Conservation (phyloP, 2,797 vertebrate genomes). For the Poecilia gillii region DNA sequence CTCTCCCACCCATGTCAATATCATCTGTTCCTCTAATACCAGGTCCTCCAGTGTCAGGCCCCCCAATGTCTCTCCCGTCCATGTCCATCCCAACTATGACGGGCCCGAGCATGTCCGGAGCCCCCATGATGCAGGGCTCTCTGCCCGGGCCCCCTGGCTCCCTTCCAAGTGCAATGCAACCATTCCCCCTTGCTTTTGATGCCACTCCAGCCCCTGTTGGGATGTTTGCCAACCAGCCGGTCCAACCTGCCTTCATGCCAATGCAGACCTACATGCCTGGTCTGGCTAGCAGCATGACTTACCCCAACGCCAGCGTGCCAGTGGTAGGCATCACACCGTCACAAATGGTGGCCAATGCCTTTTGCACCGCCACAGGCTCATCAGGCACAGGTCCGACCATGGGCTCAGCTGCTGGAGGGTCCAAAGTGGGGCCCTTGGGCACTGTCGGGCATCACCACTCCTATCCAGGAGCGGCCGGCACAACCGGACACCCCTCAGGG, state of each 20-base stretch:
- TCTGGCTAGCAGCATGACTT: constrained; percentile 84
- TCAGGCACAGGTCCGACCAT: constrained; percentile 65
- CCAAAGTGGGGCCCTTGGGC: constrained; percentile 73
- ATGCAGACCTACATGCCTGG: constrained; percentile 84
- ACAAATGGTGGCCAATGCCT: constrained; percentile 94
- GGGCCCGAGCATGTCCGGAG: constrained; percentile 71
- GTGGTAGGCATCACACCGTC: constrained; percentile 94
- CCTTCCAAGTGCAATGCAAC: constrained; percentile 82
- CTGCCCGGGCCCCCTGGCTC: constrained; percentile 70
- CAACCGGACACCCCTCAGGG: constrained; percentile 50
- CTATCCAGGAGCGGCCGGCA: constrained; percentile 48
- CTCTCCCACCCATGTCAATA: constrained; percentile 70
- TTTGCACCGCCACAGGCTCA: constrained; percentile 86
- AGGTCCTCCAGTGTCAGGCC: constrained; percentile 71
- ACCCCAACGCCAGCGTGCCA: constrained; percentile 83
- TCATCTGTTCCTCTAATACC: constrained; percentile 75
- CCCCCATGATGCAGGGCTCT: constrained; percentile 68
- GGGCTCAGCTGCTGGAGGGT: constrained; percentile 61
- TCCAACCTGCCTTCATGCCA: constrained; percentile 82
- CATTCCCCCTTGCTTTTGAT: constrained; percentile 84
- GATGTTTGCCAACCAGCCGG: constrained; percentile 79
- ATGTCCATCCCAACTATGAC: constrained; percentile 80
- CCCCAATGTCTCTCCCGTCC: constrained; percentile 77
- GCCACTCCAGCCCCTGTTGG: constrained; percentile 75
- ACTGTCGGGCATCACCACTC: constrained; percentile 54